Evolutionary conservation across 2,888 invertebrate genomes (phyloP), one percentile per base, ranked within the genome.

Genomic region (Dioctria linearis): DNA sequence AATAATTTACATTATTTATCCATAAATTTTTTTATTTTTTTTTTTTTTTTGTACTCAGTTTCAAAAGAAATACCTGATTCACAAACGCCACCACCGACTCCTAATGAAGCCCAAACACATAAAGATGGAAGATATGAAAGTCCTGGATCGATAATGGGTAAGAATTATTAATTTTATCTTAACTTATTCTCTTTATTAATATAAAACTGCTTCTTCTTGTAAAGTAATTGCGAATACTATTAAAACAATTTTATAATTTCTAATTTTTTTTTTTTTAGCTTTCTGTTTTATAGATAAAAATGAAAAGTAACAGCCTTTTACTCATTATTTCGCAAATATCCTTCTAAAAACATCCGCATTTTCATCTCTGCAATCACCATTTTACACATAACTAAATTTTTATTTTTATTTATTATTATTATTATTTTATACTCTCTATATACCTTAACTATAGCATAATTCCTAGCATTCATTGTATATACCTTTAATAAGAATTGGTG

Each of bases 51-150:
- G n/a, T 81, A 25, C 78, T 81, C 73, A 84, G 81, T 59, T 85
- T 86, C 85, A 84, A 86, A 85, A 81, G 87, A 87, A 83, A 86
- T 88, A 81, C 87, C 87, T 67, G 82, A 86, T 81, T 88, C 88
- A 69, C 88, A 87, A 84, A 89, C 89, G 82, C 89, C 89, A 80
- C 89, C 89, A 81, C 89, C 89, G 81, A 89, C 89, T 82, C 89
- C 89, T 66, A 88, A 86, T 82, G 88, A 88, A 39, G 40, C 69
- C 42, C 80, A 80, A 75, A 73, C 78, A 5, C 83, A 83, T 46
- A 81, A 69, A 75, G 71, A 81, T 61, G 80, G 80, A 66, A 81
- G 46, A 81, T 81, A 79, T 43, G 80, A 82, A 46, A 83, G 82
- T 82, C 83, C 80, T 82, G 82, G 76, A 78, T 82, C 80, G 71